These are phyloP conservation scores for Oxystoma pomonae DNA, from an alignment of 2,888 invertebrate species.

Conservation along the genomic window DNA sequence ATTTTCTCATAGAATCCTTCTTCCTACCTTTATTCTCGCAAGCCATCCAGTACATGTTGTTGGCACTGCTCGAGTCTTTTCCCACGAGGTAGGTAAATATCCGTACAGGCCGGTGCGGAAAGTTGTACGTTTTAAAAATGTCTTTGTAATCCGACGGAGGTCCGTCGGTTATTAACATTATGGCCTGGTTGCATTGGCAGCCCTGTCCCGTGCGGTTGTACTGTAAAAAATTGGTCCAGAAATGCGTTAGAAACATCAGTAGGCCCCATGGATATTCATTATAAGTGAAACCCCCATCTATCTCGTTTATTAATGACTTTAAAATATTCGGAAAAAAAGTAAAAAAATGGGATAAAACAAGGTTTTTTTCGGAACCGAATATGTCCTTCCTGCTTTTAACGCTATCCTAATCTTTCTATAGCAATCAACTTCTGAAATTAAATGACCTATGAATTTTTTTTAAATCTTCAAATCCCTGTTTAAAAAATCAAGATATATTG, in stretches of 20 bases:
- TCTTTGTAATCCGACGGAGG: conserved; percentile 68
- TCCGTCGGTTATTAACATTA: conserved; percentile 95
- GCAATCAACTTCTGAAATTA: too few species aligned
- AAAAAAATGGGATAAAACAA: too few species aligned
- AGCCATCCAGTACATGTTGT: conserved; percentile 90
- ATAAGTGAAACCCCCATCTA: too few species aligned
- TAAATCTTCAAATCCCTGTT: too few species aligned
- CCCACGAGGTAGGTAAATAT: conserved; percentile 96
- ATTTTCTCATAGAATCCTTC: too few species aligned
- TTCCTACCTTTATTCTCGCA: conserved; percentile 92
- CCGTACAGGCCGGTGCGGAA: conserved; percentile 89
- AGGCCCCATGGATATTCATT: not conserved
- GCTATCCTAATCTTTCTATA: too few species aligned
- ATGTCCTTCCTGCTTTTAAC: not conserved
- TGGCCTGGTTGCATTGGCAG: conserved; percentile 96
- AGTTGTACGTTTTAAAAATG: conserved; percentile 75
- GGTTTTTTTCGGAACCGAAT: too few species aligned
- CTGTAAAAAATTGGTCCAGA: conserved; percentile 43
- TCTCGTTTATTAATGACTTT: too few species aligned
- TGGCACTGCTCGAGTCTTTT: conserved; percentile 82
- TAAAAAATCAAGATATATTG: too few species aligned
- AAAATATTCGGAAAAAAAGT: not conserved
- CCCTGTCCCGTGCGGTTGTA: conserved; percentile 82
- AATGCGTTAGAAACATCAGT: not conserved
- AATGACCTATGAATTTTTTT: too few species aligned